A percentile compares a stretch with the other conserved stretches of the same genome.
Conservation (phyloP, 2,888 invertebrate genomes). For the Orchesella flavescens region DNA sequence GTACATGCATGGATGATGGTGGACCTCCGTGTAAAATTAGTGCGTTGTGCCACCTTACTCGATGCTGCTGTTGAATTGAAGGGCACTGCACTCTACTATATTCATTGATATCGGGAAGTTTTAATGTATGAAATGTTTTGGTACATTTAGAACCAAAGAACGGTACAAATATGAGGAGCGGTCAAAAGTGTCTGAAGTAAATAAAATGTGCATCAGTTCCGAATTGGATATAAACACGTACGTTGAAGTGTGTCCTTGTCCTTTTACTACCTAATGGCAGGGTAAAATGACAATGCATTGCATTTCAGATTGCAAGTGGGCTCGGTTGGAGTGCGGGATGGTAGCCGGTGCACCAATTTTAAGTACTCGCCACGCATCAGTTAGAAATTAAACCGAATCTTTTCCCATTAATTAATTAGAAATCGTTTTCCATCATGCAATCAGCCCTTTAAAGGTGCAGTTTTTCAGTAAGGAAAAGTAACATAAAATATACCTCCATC, state of each 20-base stretch:
- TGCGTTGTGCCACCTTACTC: conserved; percentile 41
- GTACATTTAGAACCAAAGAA: background rate
- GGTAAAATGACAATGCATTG: no score
- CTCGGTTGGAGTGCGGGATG: no score
- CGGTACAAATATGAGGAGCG: background rate
- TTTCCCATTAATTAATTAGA: conserved; percentile 69
- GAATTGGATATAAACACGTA: background rate
- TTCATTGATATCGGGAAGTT: background rate
- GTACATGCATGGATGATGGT: conserved; percentile 33
- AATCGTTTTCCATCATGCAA: conserved; percentile 62
- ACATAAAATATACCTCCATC: background rate
- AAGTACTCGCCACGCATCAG: conserved; percentile 46
- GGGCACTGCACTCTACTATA: background rate
- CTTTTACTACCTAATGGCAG: background rate
- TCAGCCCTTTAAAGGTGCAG: background rate
- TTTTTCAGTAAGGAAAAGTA: background rate
- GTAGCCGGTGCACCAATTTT: background rate
- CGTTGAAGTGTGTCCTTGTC: background rate
- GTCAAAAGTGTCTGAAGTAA: conserved; percentile 11
- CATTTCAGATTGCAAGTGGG: no score
- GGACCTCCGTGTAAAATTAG: conserved; percentile 39
- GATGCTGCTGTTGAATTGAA: conserved; percentile 11
- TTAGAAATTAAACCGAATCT: conserved; percentile 69
- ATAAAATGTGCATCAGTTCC: conserved; percentile 24
- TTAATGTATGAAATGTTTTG: background rate